Evolutionary conservation across 2,888 invertebrate species (phyloP), one percentile per base, ranked within the genome.

Genomic region (Galerucella calmariensis): DNA sequence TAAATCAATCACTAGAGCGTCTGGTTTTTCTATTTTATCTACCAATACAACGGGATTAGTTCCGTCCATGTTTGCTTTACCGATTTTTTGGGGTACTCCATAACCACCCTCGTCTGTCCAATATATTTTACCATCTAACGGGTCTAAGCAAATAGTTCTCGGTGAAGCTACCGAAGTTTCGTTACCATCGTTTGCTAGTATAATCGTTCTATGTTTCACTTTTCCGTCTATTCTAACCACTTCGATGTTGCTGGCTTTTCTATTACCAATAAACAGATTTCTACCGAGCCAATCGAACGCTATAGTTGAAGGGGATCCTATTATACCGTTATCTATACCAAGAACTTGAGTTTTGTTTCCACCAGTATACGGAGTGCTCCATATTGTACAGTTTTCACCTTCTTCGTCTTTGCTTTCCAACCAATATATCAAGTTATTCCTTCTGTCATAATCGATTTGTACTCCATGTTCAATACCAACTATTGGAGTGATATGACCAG

Each of bases 211-310:
- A 85, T 94, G 95, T 84, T 94, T 94, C 0, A 91, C 90, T 85
- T 96, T 94, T 0, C 96, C 95, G 83, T 97, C 96, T 1, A 96
- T 92, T 79, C 94, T 91, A 0, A 97, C 91, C 1, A 96, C 92
- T 88, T 98, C 97, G 78, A 99, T 94, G 79, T 97, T 97, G 71
- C 96, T 95, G 1, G 97, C 95, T 2, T 93, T 90, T 53, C 94
- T 92, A 84, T 98, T 98, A 41, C 96, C 97, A 86, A 98, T 93
- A 86, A 94, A 98, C 51, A 99, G 87, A 88, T 99, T 99, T 71
- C 97, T 90, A 4, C 98, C 98, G 27, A 98, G 90, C 98, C 99
- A 99, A 86, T 99, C 99, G 84, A 98, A 95, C 0, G 98, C 98
- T 58, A 99, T 92, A 0, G 95, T 92, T 51, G 95, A 95, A 0